phyloP scores from a whole-genome alignment of 2,113 vertebrate species.

The Aleadryas rufinucha region DNA sequence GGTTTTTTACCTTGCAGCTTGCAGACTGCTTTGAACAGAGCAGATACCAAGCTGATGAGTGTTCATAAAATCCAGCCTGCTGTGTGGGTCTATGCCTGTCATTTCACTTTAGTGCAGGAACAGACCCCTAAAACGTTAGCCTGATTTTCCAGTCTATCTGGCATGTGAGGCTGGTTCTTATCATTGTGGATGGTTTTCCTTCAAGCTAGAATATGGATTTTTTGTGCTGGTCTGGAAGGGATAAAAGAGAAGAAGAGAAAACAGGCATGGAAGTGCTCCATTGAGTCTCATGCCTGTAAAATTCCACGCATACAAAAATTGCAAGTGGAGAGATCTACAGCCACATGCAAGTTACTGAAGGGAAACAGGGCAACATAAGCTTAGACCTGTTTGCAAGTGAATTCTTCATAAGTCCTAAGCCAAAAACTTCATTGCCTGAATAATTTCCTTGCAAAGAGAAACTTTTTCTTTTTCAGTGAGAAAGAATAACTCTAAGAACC shows the following conservation, averaged over 20 bases:
- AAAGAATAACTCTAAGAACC: slow-evolving; percentile 59
- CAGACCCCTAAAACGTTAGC: neutral
- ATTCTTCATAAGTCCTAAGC: neutral
- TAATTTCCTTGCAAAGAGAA: slow-evolving; percentile 3
- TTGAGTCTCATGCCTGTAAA: neutral
- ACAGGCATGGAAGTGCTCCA: neutral
- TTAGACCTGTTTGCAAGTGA: neutral
- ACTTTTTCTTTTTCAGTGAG: neutral
- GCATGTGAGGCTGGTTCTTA: neutral
- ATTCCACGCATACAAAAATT: neutral
- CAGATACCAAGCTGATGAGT: neutral
- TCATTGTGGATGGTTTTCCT: neutral
- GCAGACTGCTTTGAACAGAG: neutral
- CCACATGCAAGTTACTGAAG: neutral
- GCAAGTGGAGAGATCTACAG: neutral
- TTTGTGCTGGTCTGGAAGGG: neutral
- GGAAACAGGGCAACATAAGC: neutral
- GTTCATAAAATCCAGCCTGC: neutral
- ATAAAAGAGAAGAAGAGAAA: neutral
- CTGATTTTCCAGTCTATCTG: neutral
- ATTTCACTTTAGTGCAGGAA: neutral
- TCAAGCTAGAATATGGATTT: neutral
- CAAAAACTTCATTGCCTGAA: neutral
- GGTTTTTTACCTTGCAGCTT: neutral
- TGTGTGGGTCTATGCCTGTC: neutral